phyloP scores from a whole-genome alignment of 2,113 vertebrate genomes.

The Pavo muticus region DNA sequence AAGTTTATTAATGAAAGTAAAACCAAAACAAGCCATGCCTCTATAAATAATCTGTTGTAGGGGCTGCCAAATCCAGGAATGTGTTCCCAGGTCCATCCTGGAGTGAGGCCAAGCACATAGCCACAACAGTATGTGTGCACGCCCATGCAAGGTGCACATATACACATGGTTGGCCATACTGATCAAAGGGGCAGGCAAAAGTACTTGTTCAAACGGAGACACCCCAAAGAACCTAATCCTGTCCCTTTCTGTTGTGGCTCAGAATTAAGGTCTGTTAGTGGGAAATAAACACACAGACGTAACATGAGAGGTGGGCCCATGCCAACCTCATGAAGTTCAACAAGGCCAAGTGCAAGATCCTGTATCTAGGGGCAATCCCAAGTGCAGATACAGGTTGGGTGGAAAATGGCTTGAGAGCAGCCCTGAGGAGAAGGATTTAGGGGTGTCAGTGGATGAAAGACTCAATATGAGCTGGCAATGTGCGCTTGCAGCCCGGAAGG shows the following conservation, averaged over 20 bases:
- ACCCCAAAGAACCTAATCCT: not conserved
- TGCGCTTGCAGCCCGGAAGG: too few species aligned
- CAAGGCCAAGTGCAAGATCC: too few species aligned
- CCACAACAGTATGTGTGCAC: not conserved
- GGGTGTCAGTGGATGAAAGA: too few species aligned
- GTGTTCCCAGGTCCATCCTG: rapidly evolving
- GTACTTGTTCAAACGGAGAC: not conserved
- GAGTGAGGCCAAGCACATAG: not conserved
- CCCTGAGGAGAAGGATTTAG: too few species aligned
- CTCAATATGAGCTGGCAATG: too few species aligned
- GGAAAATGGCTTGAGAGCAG: too few species aligned
- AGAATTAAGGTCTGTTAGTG: not conserved
- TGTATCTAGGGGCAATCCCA: too few species aligned
- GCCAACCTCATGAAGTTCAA: too few species aligned
- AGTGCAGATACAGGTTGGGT: too few species aligned
- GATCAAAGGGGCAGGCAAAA: not conserved
- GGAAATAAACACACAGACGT: not conserved
- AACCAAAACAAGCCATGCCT: not conserved
- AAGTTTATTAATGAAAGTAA: not conserved
- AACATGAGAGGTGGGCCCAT: too few species aligned
- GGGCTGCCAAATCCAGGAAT: not conserved
- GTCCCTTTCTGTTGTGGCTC: rapidly evolving
- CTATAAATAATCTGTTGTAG: not conserved
- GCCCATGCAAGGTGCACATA: too few species aligned
- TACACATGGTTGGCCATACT: rapidly evolving